A percentile compares a stretch with the other conserved stretches of the same genome.
Conservation (phyloP, 2,888 invertebrate species). For the Erpobdella octoculata region DNA sequence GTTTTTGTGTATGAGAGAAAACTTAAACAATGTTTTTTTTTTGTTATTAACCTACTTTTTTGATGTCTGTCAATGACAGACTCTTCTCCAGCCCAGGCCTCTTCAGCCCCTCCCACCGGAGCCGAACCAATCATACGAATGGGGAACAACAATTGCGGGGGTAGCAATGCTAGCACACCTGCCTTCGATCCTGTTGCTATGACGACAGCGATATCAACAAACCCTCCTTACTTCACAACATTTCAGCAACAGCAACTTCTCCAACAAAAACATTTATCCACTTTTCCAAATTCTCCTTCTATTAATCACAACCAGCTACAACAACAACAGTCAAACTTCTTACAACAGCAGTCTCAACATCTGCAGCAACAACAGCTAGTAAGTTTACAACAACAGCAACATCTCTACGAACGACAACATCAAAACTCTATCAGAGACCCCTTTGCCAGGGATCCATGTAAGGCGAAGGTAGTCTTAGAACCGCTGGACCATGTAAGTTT, state of each 20-base stretch:
- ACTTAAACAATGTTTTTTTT: too few relatives aligned
- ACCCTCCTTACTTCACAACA: background rate
- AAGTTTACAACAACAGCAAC: background rate
- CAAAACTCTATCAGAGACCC: background rate
- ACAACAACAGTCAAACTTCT: background rate
- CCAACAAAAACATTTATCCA: background rate
- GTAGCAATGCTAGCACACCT: background rate
- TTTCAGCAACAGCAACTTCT: background rate
- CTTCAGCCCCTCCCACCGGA: conserved; percentile 26
- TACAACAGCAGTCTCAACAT: conserved; percentile 3
- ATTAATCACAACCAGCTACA: background rate
- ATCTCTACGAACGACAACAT: background rate
- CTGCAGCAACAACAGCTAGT: conserved; percentile 5
- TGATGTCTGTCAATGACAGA: conserved; percentile 7
- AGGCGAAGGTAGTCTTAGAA: background rate
- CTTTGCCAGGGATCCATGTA: background rate
- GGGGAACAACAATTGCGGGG: conserved; percentile 8
- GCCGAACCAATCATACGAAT: conserved; percentile 18
- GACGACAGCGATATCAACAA: background rate
- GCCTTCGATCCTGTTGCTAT: background rate
- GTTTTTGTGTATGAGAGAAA: too few relatives aligned
- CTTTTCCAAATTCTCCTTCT: background rate
- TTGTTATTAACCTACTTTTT: too few relatives aligned
- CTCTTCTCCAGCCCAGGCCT: conserved; percentile 31
- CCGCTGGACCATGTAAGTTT: background rate